These are phyloP conservation scores for Podarcis muralis DNA, from an alignment of 2,113 vertebrate genomes.

Conservation along the genomic window DNA sequence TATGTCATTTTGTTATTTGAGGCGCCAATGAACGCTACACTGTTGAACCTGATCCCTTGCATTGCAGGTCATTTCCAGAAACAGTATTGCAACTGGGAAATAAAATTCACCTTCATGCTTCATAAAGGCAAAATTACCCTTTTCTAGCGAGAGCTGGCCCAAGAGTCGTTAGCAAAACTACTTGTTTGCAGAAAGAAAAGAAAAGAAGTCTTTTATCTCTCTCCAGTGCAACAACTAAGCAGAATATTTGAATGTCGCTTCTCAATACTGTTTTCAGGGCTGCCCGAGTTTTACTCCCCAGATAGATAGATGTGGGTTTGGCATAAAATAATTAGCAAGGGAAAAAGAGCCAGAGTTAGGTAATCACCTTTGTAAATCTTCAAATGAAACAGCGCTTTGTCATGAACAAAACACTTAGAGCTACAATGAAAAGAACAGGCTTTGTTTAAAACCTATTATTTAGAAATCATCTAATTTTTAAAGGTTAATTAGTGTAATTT, in stretches of 20 bases:
- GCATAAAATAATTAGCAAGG: conserved; percentile 44
- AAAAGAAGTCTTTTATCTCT: neutral
- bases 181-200: neutral
- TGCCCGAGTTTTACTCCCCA: neutral
- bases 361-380: conserved; percentile 48
- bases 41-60: neutral
- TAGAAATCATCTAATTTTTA: conserved; percentile 87
- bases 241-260: conserved; percentile 26
- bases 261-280: neutral
- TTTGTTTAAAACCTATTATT: conserved; percentile 92
- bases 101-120: neutral
- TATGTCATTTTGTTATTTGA: neutral
- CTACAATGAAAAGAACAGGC: conserved; percentile 66
- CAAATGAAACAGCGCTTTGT: conserved; percentile 62
- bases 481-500: conserved; percentile 97
- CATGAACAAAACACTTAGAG: conserved; percentile 69
- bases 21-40: neutral
- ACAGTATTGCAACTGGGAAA: neutral
- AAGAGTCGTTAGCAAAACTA: neutral
- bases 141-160: neutral
- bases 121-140: neutral
- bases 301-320: conserved; percentile 28
- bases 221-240: conserved; percentile 11
- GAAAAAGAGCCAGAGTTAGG: conserved; percentile 54
- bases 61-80: neutral